Evolutionary conservation across 2,888 invertebrate genomes (phyloP), one percentile per base, ranked within the genome.

Genomic region (Augiades crinisus): DNA sequence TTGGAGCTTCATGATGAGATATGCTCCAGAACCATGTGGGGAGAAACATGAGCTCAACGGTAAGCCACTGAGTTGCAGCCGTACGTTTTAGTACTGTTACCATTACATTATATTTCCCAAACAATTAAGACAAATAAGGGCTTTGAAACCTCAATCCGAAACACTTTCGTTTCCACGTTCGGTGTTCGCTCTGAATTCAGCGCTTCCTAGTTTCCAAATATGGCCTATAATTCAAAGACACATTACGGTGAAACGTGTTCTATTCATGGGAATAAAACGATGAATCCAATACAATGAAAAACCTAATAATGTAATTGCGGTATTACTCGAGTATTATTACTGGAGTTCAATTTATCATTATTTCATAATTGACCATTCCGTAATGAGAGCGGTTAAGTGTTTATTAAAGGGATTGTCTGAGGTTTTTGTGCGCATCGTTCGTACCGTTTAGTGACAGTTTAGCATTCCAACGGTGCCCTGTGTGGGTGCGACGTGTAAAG

Each of bases 401-500:
- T 56, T 27, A 27, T 27, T 36, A 43, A 34, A 43, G 34, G n/a
- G 27, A 21, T 37, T 44, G 50, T 44, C 10, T 10, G 30, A 37
- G 17, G 38, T 36, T 50, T 43, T 51, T 51, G 50, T 44, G 19
- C 16, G 30, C 36, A 37, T 44, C 13, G 16, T 57, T 54, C 47
- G 41, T 54, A 45, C 54, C 57, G 56, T 53, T 58, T 59, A 64
- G 65, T 56, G 59, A 61, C 66, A 68, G 64, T 72, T 72, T 71
- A 61, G 67, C 68, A 78, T 78, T 79, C 74, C 68, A 59, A 59
- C 63, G 60, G 68, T 70, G 67, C 62, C 63, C 65, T 63, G 64
- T 62, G 63, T 64, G 56, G 60, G 61, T 63, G 67, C 66, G 65
- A 78, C 76, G 73, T 77, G 77, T 73, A 69, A 74, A 67, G 73